Evolutionary conservation across 2,888 invertebrate genomes (phyloP).

Genomic region (Nomada goodeniana): DNA sequence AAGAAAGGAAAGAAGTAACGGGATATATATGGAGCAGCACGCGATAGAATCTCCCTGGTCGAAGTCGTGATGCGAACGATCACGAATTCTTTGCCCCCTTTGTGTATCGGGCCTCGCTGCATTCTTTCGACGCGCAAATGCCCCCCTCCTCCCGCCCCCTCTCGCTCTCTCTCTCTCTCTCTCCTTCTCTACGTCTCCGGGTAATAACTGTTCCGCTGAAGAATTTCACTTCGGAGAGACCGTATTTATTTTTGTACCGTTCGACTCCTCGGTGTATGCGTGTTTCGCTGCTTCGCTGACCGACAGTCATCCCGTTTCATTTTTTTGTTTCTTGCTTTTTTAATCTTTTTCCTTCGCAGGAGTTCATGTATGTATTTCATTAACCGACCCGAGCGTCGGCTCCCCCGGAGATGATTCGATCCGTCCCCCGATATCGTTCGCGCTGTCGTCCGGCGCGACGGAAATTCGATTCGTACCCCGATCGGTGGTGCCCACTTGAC

Average conservation of each 20-base stretch:
- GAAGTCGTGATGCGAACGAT: constrained; percentile 77
- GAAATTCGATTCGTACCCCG: constrained; percentile 14
- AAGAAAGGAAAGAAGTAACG: constrained; percentile 65
- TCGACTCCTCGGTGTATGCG: constrained; percentile 1
- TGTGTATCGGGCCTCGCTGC: constrained; percentile 59
- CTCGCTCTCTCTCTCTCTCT: too few relatives aligned
- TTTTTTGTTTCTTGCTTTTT: neutral
- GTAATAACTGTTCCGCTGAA: constrained; percentile 56
- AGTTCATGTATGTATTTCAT: constrained; percentile 28
- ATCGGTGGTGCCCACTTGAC: neutral
- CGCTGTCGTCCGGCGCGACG: constrained; percentile 8
- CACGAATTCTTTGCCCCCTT: constrained; percentile 76
- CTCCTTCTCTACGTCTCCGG: neutral
- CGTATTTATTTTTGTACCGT: constrained; percentile 56
- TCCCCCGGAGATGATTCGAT: neutral
- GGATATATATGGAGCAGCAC: constrained; percentile 72
- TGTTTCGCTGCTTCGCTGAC: neutral
- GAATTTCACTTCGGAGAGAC: constrained; percentile 45
- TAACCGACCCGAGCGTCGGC: constrained; percentile 1
- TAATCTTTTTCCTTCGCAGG: neutral
- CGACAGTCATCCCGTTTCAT: neutral
- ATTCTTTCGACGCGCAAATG: constrained; percentile 58
- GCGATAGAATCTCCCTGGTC: constrained; percentile 77
- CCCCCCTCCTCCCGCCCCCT: neutral
- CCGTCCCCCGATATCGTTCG: constrained; percentile 18